Percentiles rank a stretch among this genome's conserved stretches.
Conservation (phyloP, 2,888 invertebrate species). For the Electrophaes corylata region DNA sequence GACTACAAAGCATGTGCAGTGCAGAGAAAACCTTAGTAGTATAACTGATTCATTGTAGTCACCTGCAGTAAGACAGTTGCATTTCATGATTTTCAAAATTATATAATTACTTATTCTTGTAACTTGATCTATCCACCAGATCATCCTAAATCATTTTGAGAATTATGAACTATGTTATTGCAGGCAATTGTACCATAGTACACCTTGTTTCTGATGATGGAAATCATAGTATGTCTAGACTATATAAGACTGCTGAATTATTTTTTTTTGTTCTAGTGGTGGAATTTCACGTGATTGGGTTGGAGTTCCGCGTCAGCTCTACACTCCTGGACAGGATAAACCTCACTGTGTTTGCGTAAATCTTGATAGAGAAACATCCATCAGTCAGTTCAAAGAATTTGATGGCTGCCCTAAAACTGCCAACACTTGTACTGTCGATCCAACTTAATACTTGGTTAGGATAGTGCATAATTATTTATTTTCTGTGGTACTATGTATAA, state of each 20-base stretch:
- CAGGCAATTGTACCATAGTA: no score
- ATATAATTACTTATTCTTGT: no score
- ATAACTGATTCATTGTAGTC: no score
- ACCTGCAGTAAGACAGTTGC: no score
- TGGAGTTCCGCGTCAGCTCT: slow-evolving; percentile 94
- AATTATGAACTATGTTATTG: no score
- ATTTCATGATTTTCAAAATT: no score
- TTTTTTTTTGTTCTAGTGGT: slow-evolving; percentile 87
- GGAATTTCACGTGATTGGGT: slow-evolving; percentile 94
- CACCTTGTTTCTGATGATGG: no score
- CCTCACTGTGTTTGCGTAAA: slow-evolving; percentile 94
- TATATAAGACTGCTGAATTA: slow-evolving; percentile 1
- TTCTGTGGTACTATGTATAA: neutral
- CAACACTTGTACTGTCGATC: slow-evolving; percentile 15
- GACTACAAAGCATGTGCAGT: no score
- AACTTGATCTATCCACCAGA: no score
- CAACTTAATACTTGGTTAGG: slow-evolving; percentile 8
- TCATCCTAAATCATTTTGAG: no score
- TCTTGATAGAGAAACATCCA: slow-evolving; percentile 67
- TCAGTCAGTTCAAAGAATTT: slow-evolving; percentile 51
- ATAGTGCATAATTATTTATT: neutral
- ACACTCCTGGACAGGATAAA: slow-evolving; percentile 86
- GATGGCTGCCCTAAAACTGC: slow-evolving; percentile 16
- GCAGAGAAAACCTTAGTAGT: no score
- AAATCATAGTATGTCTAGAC: no score